Evolutionary conservation across 2,888 invertebrate species (phyloP).

Genomic region (Ceratothoa steindachneri): DNA sequence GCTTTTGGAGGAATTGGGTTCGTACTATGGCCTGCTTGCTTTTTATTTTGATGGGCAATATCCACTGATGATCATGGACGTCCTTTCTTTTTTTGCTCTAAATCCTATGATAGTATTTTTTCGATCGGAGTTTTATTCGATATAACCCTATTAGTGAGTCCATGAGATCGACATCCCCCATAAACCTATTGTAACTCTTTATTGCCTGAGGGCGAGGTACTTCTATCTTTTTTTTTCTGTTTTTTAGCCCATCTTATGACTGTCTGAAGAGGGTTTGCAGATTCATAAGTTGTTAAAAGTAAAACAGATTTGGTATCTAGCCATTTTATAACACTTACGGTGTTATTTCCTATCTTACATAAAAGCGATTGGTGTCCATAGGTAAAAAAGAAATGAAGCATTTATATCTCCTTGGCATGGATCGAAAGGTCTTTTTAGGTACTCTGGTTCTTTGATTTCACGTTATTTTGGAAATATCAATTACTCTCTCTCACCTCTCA

Average conservation of each 20-base stretch:
- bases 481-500: no score
- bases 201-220: background rate
- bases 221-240: background rate
- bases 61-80: background rate
- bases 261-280: background rate
- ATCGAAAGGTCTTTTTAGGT: no score
- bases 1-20: background rate
- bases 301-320: background rate
- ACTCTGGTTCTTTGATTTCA: no score
- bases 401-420: no score
- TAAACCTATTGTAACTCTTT: background rate
- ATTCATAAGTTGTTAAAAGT: background rate
- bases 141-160: background rate
- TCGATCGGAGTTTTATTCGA: background rate
- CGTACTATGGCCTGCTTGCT: background rate
- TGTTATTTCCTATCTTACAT: background rate
- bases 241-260: background rate
- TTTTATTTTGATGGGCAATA: background rate
- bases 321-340: background rate
- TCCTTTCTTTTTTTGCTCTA: background rate
- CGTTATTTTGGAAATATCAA: no score
- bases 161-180: background rate
- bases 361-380: no score
- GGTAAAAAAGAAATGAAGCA: no score
- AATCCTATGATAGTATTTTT: constrained; percentile 1